Evolutionary conservation across 2,113 vertebrate species (phyloP).

Genomic region (Pithys albifrons): DNA sequence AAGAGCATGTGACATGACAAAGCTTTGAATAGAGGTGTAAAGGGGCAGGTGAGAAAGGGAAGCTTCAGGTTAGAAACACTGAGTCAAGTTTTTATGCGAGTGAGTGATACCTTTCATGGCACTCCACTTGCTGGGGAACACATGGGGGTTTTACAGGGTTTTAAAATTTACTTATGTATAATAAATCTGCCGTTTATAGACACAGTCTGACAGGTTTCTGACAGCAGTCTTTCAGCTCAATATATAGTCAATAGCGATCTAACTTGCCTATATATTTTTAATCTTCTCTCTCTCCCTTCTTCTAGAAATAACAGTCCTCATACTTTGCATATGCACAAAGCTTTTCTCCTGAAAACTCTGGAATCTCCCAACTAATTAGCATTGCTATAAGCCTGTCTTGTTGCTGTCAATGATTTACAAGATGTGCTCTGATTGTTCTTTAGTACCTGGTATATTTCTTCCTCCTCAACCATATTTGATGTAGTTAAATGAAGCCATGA

Average conservation of each 20-base stretch:
- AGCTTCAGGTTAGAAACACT: neutral
- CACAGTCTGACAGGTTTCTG: neutral
- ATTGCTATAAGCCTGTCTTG: neutral
- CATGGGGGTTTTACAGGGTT: fast-evolving
- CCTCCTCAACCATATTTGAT: neutral
- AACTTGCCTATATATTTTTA: neutral
- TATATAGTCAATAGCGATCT: constrained; percentile 23
- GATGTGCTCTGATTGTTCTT: constrained; percentile 15
- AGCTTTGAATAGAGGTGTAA: neutral
- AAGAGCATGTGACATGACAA: neutral
- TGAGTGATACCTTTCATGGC: neutral
- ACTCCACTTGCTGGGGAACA: neutral
- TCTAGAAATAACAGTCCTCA: neutral
- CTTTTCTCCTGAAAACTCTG: constrained; percentile 1
- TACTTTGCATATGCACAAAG: neutral
- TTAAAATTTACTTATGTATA: neutral
- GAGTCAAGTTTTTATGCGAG: neutral
- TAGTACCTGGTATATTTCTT: neutral
- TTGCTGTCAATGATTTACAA: constrained; percentile 16
- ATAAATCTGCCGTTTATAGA: neutral
- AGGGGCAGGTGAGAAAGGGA: neutral
- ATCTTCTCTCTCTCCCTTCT: neutral
- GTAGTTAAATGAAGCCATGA: neutral
- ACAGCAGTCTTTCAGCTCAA: constrained; percentile 36
- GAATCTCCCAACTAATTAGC: neutral